Evolutionary conservation across 2,113 vertebrate genomes (phyloP), one percentile per base, ranked within the genome.

Genomic region (Sinosuthora webbiana): DNA sequence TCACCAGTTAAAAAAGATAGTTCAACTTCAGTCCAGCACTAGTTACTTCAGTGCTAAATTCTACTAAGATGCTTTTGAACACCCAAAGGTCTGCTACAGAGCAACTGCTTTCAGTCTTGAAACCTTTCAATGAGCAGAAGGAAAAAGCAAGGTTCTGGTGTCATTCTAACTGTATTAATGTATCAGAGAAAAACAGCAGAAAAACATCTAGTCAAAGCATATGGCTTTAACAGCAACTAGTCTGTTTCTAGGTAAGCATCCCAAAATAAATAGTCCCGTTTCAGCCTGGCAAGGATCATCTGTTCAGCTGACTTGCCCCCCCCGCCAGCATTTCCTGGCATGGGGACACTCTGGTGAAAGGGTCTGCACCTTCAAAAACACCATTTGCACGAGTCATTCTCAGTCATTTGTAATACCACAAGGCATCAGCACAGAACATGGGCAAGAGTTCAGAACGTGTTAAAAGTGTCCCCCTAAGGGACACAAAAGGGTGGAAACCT

Each of bases 381-480:
- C 27, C 17, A 23, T 15, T 45, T 52, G 33, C 33, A 59, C 0
- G 0, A 44, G 33, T 69, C 2, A 2, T 44, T 77, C 27, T 52
- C 22, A 60, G 33, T 44, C 45, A 33, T 37, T 37, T 68, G 7
- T 52, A 44, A 10, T 22, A 19, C 15, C 39, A 19, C 45, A 60
- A 22, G 59, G 45, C 22, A 19, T 69, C 63, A 39, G 33, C 27
- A 62, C 39, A 33, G 55, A 77, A 52, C 27, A 37, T 23, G 45
- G 45, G 27, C 55, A 39, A 15, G 55, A 60, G 55, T 39, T 28
- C 63, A 60, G 45, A 37, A 68, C 1, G 0, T 39, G 18, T 45
- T 44, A 44, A 17, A 69, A 44, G 63, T 53, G 23, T 77, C 45
- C 22, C 33, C 33, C 10, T 60, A 53, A 28, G 33, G 53, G 37